phyloP scores from a whole-genome alignment of 2,888 invertebrate species.

The Steinernema carpocapsae region DNA sequence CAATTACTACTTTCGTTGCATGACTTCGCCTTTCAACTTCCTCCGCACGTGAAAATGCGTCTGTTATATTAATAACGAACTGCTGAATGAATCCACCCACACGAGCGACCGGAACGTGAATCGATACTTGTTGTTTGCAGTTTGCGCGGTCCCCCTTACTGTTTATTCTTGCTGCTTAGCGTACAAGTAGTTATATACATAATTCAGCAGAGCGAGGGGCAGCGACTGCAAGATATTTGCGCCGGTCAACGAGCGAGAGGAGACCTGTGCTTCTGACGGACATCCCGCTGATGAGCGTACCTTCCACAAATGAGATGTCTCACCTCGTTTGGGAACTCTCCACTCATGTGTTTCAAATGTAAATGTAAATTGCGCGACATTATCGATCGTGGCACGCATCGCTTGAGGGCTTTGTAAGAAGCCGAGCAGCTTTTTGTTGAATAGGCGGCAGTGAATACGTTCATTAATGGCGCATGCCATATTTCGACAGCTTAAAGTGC shows the following conservation, averaged over 20 bases:
- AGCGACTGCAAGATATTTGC: conserved; percentile 34
- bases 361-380: conserved; percentile 25
- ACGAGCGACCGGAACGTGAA: not conserved
- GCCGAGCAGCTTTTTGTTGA: conserved; percentile 35
- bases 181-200: conserved; percentile 31
- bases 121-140: not conserved
- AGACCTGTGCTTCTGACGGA: not conserved
- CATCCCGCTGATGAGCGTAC: not conserved
- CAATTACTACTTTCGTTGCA: too few relatives aligned
- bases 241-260: conserved; percentile 26
- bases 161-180: conserved; percentile 25
- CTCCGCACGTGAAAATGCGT: too few relatives aligned
- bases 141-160: not conserved
- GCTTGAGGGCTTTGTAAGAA: conserved; percentile 20
- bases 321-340: not conserved
- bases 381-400: conserved; percentile 23
- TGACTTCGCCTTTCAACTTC: too few relatives aligned
- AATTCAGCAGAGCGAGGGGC: conserved; percentile 22
- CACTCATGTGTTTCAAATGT: not conserved
- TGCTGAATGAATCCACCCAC: too few relatives aligned
- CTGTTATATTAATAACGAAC: too few relatives aligned
- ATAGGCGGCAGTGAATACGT: conserved; percentile 32
- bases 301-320: not conserved
- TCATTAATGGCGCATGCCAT: conserved; percentile 34
- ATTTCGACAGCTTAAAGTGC: conserved; percentile 30